phyloP scores from a whole-genome alignment of 2,113 vertebrate species.

The Ictalurus furcatus region DNA sequence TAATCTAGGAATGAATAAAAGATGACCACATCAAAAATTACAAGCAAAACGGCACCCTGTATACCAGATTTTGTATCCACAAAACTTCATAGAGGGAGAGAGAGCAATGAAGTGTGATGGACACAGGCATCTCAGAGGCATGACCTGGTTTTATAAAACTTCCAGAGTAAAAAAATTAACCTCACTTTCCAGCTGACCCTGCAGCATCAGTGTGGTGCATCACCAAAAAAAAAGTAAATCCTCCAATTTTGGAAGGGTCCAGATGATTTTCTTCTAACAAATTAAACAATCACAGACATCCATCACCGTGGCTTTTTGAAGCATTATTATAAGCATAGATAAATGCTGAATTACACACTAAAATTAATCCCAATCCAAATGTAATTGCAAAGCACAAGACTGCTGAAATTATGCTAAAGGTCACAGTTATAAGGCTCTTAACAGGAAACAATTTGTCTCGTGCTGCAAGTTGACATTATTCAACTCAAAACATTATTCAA shows the following conservation, averaged over 20 bases:
- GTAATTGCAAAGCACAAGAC: background rate
- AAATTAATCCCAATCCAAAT: background rate
- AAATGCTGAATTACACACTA: background rate
- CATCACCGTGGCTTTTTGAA: background rate
- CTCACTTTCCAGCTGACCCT: background rate
- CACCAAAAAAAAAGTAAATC: background rate
- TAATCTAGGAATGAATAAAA: conserved; percentile 78
- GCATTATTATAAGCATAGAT: background rate
- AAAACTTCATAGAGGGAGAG: background rate
- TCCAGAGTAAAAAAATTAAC: background rate
- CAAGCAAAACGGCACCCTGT: background rate
- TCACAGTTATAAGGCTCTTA: background rate
- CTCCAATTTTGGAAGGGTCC: background rate
- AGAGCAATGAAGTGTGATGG: background rate
- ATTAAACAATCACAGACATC: background rate
- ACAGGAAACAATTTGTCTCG: background rate
- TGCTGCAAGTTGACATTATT: background rate
- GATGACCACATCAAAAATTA: background rate
- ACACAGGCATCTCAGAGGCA: conserved; percentile 17
- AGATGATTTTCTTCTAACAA: background rate
- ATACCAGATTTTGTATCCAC: background rate
- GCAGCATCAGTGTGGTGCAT: background rate
- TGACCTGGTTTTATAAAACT: conserved; percentile 8
- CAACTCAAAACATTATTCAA: background rate
- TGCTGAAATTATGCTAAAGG: background rate